Percentiles rank a stretch among this genome's conserved stretches.
Evolutionary conservation across 2,797 vertebrate species (phyloP).

Genomic region (Allobates femoralis): DNA sequence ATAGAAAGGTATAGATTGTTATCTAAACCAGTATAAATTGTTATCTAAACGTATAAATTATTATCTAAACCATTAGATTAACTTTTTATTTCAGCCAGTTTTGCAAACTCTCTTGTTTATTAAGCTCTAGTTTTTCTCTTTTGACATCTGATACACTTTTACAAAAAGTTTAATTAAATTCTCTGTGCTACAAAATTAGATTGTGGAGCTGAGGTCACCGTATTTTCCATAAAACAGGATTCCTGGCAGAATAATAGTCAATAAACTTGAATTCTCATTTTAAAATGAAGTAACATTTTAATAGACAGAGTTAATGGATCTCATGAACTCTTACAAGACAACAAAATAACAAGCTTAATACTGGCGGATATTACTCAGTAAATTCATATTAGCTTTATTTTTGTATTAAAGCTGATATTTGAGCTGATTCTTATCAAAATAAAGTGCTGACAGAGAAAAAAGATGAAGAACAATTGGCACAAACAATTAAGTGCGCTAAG

Average conservation of each 20-base stretch:
- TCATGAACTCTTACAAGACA: constrained; percentile 16
- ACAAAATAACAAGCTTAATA: constrained; percentile 6
- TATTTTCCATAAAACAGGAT: constrained; percentile 38
- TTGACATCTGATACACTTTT: constrained; percentile 49
- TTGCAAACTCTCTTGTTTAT: not conserved
- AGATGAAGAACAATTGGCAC: too few species aligned
- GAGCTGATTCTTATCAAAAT: not conserved
- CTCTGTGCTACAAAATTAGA: constrained; percentile 41
- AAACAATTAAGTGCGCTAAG: too few species aligned
- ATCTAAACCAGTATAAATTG: too few species aligned
- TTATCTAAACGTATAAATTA: too few species aligned
- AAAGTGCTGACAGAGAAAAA: too few species aligned
- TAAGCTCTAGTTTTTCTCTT: not conserved
- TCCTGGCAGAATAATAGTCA: constrained; percentile 41
- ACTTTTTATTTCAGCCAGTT: not conserved
- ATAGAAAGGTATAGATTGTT: too few species aligned
- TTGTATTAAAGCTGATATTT: not conserved
- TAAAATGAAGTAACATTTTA: constrained; percentile 23
- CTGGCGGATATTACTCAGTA: not conserved
- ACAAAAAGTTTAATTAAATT: constrained; percentile 49
- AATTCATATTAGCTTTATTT: not conserved
- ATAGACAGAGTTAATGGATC: constrained; percentile 32
- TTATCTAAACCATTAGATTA: too few species aligned
- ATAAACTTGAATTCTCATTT: constrained; percentile 29
- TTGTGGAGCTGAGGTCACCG: constrained; percentile 46